phyloP scores from a whole-genome alignment of 2,113 vertebrate species.

The Thunnus maccoyii region DNA sequence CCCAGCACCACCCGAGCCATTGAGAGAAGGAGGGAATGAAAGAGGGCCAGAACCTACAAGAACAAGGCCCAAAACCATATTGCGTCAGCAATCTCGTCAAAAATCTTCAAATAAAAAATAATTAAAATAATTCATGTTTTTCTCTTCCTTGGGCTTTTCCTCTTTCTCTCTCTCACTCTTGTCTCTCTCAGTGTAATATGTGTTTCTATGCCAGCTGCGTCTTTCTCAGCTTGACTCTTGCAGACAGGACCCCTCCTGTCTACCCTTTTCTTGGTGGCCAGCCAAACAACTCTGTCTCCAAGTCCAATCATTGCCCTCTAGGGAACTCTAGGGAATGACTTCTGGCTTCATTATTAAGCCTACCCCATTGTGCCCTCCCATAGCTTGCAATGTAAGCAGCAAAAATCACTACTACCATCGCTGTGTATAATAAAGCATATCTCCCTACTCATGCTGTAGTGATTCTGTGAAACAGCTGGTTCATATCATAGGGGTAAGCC shows the following conservation, averaged over 20 bases:
- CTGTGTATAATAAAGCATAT: conserved; percentile 11
- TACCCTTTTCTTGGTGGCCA: conserved; percentile 55
- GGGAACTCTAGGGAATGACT: conserved; percentile 46
- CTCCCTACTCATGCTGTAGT: conserved; percentile 7
- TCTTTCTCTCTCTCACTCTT: background rate
- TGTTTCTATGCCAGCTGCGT: conserved; percentile 18
- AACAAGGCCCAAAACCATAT: conserved; percentile 35
- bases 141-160: background rate
- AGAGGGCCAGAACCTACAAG: conserved; percentile 14
- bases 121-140: background rate
- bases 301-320: conserved; percentile 50
- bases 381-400: conserved; percentile 31
- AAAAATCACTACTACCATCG: conserved; percentile 15
- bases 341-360: conserved; percentile 41
- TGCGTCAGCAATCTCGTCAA: background rate
- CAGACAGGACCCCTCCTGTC: conserved; percentile 42
- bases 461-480: conserved; percentile 36
- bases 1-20: conserved; percentile 38
- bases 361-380: conserved; percentile 51
- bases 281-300: conserved; percentile 59
- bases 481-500: conserved; percentile 21
- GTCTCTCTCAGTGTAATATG: background rate
- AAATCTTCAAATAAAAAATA: background rate
- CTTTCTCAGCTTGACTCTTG: conserved; percentile 35
- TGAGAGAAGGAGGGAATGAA: conserved; percentile 14